Base-by-base conservation (phyloP, 2,888 invertebrate genomes). In the Chrysolina americana region DNA sequence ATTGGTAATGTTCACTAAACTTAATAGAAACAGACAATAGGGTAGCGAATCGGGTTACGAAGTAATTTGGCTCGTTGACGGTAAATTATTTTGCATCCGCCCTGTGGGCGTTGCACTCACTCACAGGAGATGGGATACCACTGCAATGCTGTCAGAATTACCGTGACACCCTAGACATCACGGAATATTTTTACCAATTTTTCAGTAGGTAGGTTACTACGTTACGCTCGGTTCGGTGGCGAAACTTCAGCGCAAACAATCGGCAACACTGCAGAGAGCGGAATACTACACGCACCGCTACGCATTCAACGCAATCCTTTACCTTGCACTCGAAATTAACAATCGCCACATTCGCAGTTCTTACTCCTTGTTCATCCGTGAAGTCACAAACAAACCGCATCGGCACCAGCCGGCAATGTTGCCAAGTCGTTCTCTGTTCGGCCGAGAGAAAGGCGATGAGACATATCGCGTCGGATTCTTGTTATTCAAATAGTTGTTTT, bases 261-360 rank as follows among this genome's bases (percentile, higher is more conserved):
- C 59, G 69, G 69, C 73, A 69, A 69, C 73, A 69, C 19, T n/a
- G 73, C 73, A n/a, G 48, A 28, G 66, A 69, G 69, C 73, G 65
- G 69, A 73, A 69, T 70, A 59, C 62, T 70, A 59, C 50, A 74
- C 74, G 70, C 74, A 70, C 70, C 70, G 74, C 74, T 74, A 70
- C 70, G 74, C 73, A 74, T 47, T 65, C n/a, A 74, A 74, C 74
- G 70, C 74, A 70, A 70, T 74, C 74, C 73, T 56, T 73, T 69
- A 69, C 73, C 73, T 68, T 73, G 73, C 73, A 73, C 73, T 63
- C 65, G 65, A 68, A 36, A 48, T 69, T 44, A 65, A 69, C 73
- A 68, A 75, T 70, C 65, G 72, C 68, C 75, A 65, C 65, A 59
- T 59, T 59, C 59, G 59, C 59, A 59, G 59, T 59, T 71, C 63